Evolutionary conservation across 2,797 vertebrate genomes (phyloP).

Genomic region (Neopelma chrysocephalum): DNA sequence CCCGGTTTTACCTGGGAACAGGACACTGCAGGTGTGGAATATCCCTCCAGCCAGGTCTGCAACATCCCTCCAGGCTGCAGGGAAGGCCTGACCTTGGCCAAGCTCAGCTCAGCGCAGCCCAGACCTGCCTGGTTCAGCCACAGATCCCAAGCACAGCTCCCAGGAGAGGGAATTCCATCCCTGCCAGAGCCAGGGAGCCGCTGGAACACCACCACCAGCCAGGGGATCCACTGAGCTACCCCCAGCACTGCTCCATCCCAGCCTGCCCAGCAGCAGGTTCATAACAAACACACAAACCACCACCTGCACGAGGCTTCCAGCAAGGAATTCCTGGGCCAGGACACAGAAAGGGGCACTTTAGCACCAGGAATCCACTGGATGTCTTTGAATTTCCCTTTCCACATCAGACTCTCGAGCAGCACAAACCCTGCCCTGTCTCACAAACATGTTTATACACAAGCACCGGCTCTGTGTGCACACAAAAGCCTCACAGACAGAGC

Average conservation of each 20-base stretch:
- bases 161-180: neutral
- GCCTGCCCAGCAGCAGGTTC: accelerated
- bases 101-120: neutral
- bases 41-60: neutral
- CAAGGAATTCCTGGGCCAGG: neutral
- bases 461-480: neutral
- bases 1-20: neutral
- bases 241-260: neutral
- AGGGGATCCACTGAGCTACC: accelerated
- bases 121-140: neutral
- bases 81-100: neutral
- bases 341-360: neutral
- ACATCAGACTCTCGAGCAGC: neutral
- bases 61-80: neutral
- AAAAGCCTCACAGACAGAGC: neutral
- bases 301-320: neutral
- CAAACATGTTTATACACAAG: accelerated
- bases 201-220: neutral
- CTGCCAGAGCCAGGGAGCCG: accelerated
- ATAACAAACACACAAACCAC: neutral
- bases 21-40: neutral
- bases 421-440: accelerated
- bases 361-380: neutral
- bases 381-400: neutral
- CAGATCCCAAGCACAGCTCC: neutral